Base-by-base conservation (phyloP, 2,888 invertebrate genomes). In the Drosophila ezoana region DNA sequence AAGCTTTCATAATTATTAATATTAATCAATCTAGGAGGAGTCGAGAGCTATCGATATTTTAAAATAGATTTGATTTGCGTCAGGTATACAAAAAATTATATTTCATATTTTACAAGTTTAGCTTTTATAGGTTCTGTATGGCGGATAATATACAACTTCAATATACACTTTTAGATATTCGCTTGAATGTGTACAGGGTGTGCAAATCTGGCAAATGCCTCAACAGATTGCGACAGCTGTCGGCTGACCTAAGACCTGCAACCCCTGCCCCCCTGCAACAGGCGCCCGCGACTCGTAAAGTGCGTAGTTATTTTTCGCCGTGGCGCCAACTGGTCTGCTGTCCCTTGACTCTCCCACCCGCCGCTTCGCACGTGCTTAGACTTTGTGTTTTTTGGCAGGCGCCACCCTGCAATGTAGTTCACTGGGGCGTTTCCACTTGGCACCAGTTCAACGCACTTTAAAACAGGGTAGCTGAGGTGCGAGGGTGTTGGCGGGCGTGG, bases 341-440 rank as follows among this genome's bases (percentile, higher is more conserved):
- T 37, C 56, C 64, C 54, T 10, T 38, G 28, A 28, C 35, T 16
- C 5, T 40, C 4, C 44, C 37, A 18, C 23, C 60, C 16, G 18
- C 45, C 49, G 57, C 56, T 37, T 48, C 60, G 79, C 76, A 87
- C 82, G 86, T 80, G 86, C 70, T 73, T 58, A 72, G 79, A 73
- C 76, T 76, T 72, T 44, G 54, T 54, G 11, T 32, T 48, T 60
- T 81, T 84, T 79, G 87, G 86, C 81, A 66, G 74, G 66, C 49
- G 66, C 72, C 68, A 65, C 66, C 74, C 66, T 75, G 61, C 63
- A 70, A 80, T 70, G 71, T 85, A 85, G 88, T 87, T 78, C 77
- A 87, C 47, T 84, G 85, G 79, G 85, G 87, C 86, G 85, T 81
- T 75, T 65, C 75, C 74, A 78, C 72, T 87, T 84, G 88, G 87